Percentiles rank a stretch among this genome's conserved stretches.
phyloP scores from a whole-genome alignment of 2,113 vertebrate genomes.

The Oryzias curvinotus region DNA sequence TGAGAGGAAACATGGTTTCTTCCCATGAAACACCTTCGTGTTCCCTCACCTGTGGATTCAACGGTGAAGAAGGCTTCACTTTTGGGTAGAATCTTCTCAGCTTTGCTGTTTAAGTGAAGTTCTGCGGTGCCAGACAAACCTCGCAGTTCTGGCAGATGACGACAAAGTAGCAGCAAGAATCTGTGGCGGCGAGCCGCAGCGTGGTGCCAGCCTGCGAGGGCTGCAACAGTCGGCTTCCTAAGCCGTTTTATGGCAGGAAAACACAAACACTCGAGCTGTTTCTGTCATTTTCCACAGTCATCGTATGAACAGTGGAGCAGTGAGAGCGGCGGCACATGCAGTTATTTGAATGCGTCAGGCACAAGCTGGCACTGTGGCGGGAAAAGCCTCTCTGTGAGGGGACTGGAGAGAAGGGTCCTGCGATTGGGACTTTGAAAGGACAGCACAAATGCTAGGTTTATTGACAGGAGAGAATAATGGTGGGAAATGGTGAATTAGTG shows the following conservation, averaged over 20 bases:
- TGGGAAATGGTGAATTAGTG: no score
- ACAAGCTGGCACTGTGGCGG: constrained; percentile 35
- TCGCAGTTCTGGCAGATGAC: constrained; percentile 47
- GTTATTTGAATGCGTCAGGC: constrained; percentile 34
- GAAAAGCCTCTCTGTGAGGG: constrained; percentile 15
- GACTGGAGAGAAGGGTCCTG: neutral
- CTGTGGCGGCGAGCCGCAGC: constrained; percentile 49
- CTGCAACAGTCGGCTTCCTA: constrained; percentile 44
- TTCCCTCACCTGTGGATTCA: neutral
- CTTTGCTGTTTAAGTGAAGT: constrained; percentile 20
- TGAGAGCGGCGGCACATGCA: constrained; percentile 31
- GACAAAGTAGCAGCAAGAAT: constrained; percentile 47
- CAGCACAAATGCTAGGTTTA: no score
- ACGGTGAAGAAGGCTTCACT: constrained; percentile 21
- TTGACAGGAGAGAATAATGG: no score
- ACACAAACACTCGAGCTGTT: constrained; percentile 32
- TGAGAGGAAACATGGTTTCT: constrained; percentile 15
- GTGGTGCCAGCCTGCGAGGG: constrained; percentile 13
- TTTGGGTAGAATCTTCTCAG: constrained; percentile 19
- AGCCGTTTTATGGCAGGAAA: constrained; percentile 48
- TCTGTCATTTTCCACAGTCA: constrained; percentile 40
- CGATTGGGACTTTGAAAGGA: no score
- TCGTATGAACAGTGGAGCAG: constrained; percentile 61
- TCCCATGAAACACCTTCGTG: neutral
- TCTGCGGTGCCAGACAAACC: constrained; percentile 20